These are phyloP conservation scores for Anastrepha ludens DNA, from an alignment of 1,140 invertebrate species.

Conservation along the genomic window DNA sequence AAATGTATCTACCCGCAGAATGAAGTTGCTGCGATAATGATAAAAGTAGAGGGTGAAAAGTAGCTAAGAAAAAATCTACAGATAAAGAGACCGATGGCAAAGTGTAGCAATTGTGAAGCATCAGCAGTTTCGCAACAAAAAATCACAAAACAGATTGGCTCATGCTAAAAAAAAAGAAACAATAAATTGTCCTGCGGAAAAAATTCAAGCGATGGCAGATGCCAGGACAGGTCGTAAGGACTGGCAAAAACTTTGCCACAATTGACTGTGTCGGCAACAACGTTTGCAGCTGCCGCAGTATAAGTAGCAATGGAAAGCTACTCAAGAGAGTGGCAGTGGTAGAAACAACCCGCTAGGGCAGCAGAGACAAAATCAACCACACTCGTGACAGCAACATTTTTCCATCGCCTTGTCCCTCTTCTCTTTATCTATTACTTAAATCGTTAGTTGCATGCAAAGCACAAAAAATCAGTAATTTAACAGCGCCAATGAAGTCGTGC, in stretches of 20 bases:
- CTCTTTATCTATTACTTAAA: neutral
- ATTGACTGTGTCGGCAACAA: neutral
- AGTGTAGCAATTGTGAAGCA: neutral
- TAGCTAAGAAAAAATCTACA: neutral
- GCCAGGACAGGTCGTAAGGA: neutral
- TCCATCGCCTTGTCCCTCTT: no score
- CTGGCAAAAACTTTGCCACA: neutral
- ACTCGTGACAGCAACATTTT: slow-evolving; percentile 40
- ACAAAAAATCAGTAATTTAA: slow-evolving; percentile 40
- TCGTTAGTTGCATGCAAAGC: slow-evolving; percentile 39
- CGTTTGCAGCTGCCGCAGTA: neutral
- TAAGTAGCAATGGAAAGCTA: neutral
- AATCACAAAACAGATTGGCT: neutral
- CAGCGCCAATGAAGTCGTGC: slow-evolving; percentile 40
- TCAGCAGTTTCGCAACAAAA: neutral
- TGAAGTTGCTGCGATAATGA: slow-evolving; percentile 35
- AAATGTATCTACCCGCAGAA: neutral
- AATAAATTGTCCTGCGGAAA: slow-evolving; percentile 17
- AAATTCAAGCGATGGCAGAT: neutral
- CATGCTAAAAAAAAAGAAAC: neutral
- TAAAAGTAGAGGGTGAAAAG: slow-evolving; percentile 32
- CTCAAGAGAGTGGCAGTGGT: neutral
- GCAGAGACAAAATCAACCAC: slow-evolving; percentile 7
- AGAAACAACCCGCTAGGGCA: neutral
- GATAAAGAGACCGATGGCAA: neutral